phyloP scores from a whole-genome alignment of 2,888 invertebrate species.

The Scaptomyza flava region DNA sequence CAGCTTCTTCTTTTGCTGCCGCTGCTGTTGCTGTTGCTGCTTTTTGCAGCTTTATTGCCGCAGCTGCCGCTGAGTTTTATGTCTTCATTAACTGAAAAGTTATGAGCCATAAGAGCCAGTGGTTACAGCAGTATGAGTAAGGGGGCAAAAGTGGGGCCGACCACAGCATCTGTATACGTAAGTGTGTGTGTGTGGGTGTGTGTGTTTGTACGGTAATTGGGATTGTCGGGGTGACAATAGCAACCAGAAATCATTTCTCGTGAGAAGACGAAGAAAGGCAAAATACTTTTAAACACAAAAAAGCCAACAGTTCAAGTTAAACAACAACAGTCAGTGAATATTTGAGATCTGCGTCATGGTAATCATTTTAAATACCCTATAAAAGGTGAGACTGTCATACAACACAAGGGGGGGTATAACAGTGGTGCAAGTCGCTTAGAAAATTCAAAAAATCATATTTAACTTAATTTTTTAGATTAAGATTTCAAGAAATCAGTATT shows the following conservation, averaged over 20 bases:
- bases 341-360: slow-evolving; percentile 77
- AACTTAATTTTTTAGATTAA: no score
- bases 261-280: slow-evolving; percentile 11
- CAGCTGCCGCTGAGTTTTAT: slow-evolving; percentile 73
- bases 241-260: slow-evolving; percentile 49
- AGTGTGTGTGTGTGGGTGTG: not conserved
- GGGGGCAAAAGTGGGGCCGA: slow-evolving; percentile 23
- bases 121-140: slow-evolving; percentile 10
- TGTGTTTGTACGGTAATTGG: slow-evolving; percentile 64
- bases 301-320: slow-evolving; percentile 35
- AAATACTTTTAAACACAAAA: slow-evolving; percentile 6
- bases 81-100: slow-evolving; percentile 82
- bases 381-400: slow-evolving; percentile 2
- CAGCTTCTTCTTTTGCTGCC: slow-evolving; percentile 15
- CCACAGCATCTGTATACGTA: slow-evolving; percentile 62
- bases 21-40: slow-evolving; percentile 19
- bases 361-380: slow-evolving; percentile 61
- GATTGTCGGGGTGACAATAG: slow-evolving; percentile 69
- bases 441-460: no score
- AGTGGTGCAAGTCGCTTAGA: not conserved
- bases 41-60: slow-evolving; percentile 32
- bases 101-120: slow-evolving; percentile 70
- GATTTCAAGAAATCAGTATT: no score
- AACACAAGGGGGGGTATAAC: not conserved
- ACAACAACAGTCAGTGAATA: slow-evolving; percentile 43